Evolutionary conservation across 1,140 invertebrate species (phyloP), one percentile per base, ranked within the genome.

Genomic region (Hermetia illucens): DNA sequence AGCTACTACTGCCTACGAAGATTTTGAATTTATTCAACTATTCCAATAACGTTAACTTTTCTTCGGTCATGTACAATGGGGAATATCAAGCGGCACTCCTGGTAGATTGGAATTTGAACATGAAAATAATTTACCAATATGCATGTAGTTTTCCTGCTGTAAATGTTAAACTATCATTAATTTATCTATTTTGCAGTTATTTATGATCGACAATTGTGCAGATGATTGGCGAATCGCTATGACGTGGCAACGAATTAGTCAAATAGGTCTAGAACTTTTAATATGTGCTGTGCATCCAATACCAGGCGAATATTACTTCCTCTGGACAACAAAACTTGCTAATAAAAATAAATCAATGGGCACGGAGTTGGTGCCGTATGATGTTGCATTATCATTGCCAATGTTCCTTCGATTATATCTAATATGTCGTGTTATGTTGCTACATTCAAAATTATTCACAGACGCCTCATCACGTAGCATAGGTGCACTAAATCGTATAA

Each of bases 191-290:
- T n/a, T 70, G 27, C 72, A 96, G 91, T 75, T 96, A 68, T 96
- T 95, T 72, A 93, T 95, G 87, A 95, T 96, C 70, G 91, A 97
- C 75, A 98, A 98, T 73, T 97, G 93, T 69, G 92, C 95, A 36
- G 95, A 98, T 66, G 95, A 99, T 70, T 99, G 95, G 95, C 74
- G 94, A 58, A 98, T 99, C 68, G 94, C 95, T 45, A 94, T 98
- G 82, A 98, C 94, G 40, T 94, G 86, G 82, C 85, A 92, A 66
- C 70, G 92, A 61, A 88, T 92, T 65, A 75, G 77, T 47, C 89
- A 95, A 67, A 92, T 98, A 56, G 70, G 76, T 21, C 71, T 95
- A 48, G 95, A 99, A 66, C 70, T 99, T 45, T 61, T 80, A 42
- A 87, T 98, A 55, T 98, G 95, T 67, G 89, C 89, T 49, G 79